Evolutionary conservation across 2,888 invertebrate species (phyloP), one percentile per base, ranked within the genome.

Genomic region (Xylocampa areola): DNA sequence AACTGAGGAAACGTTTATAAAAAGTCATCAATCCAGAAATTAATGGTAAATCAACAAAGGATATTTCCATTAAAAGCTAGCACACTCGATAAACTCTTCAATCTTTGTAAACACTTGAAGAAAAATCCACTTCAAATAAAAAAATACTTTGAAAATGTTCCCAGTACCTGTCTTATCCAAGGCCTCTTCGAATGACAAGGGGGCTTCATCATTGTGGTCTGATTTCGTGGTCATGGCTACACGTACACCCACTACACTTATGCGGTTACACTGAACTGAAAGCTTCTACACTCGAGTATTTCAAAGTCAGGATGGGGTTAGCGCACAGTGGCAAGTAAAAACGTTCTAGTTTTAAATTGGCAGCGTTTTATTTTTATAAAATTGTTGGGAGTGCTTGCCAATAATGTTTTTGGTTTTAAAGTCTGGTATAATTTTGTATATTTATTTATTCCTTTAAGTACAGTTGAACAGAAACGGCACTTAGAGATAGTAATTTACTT

Each of bases 141-240:
- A 43, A 32, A 36, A 16, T 5, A n/a, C 0, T 0, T 0, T 1
- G 4, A 7, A 0, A 8, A 4, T n/a, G 0, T 32, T 2, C 8
- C 3, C 29, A 7, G 0, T 83, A 91, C 91, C 91, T 58, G 91
- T 89, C 64, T 79, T 85, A 21, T 89, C 85, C 49, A 91, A 76
- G 0, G 91, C 89, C 37, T 89, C 90, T 39, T 91, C 91, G 50
- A 91, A 90, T 1, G 87, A 79, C 25, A 81, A 81, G 0, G 79
- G 68, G 2, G 59, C 69, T 5, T 68, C 76, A 4, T 64, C 73
- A 52, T 60, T 73, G 25, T 68, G 58, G 30, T 58, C 71, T 51
- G 29, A 35, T 39, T 66, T 65, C 8, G 73, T 40, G 49, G 53
- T 57, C 65, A 70, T 59, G 13, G 30, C 40, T 25, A 13, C 29